Evolutionary conservation across 2,113 vertebrate species (phyloP), one percentile per base, ranked within the genome.

Genomic region (Taurulus bubalis): DNA sequence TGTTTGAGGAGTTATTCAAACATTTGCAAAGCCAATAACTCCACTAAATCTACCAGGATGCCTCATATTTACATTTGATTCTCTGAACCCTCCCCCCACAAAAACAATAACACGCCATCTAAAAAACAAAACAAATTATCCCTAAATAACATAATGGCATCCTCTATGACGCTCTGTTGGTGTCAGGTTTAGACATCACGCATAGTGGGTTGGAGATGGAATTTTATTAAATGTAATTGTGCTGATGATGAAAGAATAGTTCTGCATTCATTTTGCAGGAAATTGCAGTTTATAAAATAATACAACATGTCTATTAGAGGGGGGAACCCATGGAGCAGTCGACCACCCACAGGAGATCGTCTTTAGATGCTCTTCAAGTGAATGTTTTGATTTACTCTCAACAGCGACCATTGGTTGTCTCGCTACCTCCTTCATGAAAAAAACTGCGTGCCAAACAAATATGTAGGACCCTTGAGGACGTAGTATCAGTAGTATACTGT

Each of bases 21-120:
- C 96, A 97, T 95, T 97, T 97, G 95, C 95, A 96, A 97, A 97
- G 97, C 96, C 96, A 97, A 96, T 98, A 99, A 97, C 96, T 96
- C 95, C 96, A 94, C 95, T 97, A 97, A 97, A 97, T 97, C 97
- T 97, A 96, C 94, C 95, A 95, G 96, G 96, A 96, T 95, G 92
- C 85, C 88, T 84, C 82, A 77, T 94, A 91, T 94, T 94, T 94
- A 89, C 90, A 82, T 87, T 84, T 88, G 87, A 83, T 77, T 87
- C 69, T 75, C 51, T 59, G 69, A 84, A 73, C 82, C 87, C 81
- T 60, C 83, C 85, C 85, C 76, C 56, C 73, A 47, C 47, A 79
- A 85, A 90, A 84, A 83, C 84, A 84, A 88, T 86, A 85, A 90
- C 49, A 65, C 12, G 24, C 75, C 83, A 68, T 75, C 56, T 20